phyloP scores from a whole-genome alignment of 2,113 vertebrate genomes.

The Microtus montanus region DNA sequence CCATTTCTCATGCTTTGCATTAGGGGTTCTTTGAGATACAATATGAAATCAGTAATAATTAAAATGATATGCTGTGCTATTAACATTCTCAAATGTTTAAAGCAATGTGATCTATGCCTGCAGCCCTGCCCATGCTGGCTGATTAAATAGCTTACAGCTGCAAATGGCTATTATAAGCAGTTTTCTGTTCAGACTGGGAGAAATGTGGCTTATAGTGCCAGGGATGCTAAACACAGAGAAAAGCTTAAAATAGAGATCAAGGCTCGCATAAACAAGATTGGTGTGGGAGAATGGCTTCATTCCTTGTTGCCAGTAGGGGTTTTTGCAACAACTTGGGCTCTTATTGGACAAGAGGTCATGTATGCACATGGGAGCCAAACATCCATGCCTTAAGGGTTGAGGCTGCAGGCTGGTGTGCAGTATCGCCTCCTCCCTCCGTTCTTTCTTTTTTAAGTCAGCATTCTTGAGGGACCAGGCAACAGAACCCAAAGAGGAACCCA shows the following conservation, averaged over 20 bases:
- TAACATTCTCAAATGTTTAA: conserved; percentile 89
- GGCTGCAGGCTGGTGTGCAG: conserved; percentile 36
- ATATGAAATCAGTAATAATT: conserved; percentile 88
- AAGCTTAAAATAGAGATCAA: conserved; percentile 63
- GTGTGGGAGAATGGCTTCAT: conserved; percentile 55
- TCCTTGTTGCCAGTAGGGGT: conserved; percentile 37
- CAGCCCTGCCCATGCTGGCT: conserved; percentile 82
- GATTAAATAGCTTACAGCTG: conserved; percentile 85
- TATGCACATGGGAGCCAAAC: background rate
- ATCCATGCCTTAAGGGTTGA: conserved; percentile 35
- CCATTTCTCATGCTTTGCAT: conserved; percentile 84
- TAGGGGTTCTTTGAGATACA: conserved; percentile 84
- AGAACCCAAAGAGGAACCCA: background rate
- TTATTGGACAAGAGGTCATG: conserved; percentile 26
- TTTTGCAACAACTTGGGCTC: conserved; percentile 32
- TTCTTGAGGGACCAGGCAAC: conserved; percentile 60
- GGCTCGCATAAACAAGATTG: conserved; percentile 59
- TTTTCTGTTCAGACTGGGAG: conserved; percentile 81
- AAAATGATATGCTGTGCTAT: conserved; percentile 88
- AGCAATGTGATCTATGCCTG: conserved; percentile 84
- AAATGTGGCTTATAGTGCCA: conserved; percentile 72
- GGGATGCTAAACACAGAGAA: conserved; percentile 61
- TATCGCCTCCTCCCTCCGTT: conserved; percentile 58
- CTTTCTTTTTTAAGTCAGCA: conserved; percentile 81
- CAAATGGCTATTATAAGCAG: conserved; percentile 84